Percentiles rank a stretch among this genome's conserved stretches.
Conservation (phyloP, 2,113 vertebrate species). For the Mohoua ochrocephala region DNA sequence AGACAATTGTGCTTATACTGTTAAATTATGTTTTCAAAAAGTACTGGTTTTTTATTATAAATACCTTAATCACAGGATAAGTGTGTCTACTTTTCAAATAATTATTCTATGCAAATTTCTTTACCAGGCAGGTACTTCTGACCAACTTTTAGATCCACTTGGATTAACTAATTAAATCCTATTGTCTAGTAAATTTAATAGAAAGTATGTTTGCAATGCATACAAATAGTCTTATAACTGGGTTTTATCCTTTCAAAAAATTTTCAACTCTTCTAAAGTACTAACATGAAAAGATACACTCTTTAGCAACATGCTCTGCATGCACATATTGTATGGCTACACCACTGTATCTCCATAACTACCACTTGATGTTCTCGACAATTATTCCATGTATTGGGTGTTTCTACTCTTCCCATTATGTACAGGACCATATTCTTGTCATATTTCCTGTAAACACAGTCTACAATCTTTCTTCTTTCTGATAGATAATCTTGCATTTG, state of each 20-base stretch:
- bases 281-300: not conserved
- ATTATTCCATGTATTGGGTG: not conserved
- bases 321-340: not conserved
- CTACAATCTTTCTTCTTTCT: not conserved
- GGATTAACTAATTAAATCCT: not conserved
- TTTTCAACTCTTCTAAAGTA: not conserved
- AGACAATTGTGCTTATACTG: not conserved
- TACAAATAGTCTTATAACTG: not conserved
- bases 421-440: not conserved
- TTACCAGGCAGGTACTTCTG: not conserved
- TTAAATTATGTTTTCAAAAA: not conserved
- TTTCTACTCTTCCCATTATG: not conserved
- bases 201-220: not conserved
- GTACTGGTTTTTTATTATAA: not conserved
- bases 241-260: not conserved
- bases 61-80: not conserved
- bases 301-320: not conserved
- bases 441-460: not conserved
- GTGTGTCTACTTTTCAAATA: not conserved
- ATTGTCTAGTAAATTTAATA: not conserved
- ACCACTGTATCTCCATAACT: not conserved
- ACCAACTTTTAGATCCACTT: not conserved
- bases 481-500: not conserved
- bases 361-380: not conserved
- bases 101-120: not conserved